These are phyloP conservation scores for Drymodes brunneopygia DNA, from an alignment of 2,113 vertebrate species.

Conservation along the genomic window DNA sequence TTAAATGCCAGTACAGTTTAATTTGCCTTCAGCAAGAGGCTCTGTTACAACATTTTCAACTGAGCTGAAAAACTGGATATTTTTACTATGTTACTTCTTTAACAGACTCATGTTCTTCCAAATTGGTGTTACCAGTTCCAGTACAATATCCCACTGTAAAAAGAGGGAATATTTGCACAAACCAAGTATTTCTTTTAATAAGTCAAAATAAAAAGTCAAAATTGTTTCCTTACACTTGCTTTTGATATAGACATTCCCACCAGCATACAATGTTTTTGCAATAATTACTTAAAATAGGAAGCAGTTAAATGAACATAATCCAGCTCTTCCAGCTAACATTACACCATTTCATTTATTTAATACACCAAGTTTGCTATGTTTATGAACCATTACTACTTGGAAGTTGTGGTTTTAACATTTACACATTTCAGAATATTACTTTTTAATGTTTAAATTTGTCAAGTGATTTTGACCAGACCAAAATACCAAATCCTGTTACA, in stretches of 20 bases:
- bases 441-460: slow-evolving; percentile 16
- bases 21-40: neutral
- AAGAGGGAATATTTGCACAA: neutral
- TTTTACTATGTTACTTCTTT: neutral
- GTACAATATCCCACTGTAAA: neutral
- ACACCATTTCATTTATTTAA: neutral
- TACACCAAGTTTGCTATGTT: neutral
- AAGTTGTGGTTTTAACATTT: slow-evolving; percentile 31
- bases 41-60: neutral
- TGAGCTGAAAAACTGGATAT: neutral
- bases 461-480: slow-evolving; percentile 33
- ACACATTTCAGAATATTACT: neutral
- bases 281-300: neutral
- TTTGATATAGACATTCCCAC: neutral
- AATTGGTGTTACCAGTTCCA: neutral
- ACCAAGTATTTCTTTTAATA: neutral
- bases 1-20: neutral
- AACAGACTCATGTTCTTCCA: neutral
- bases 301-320: neutral
- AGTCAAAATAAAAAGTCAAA: neutral
- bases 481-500: neutral
- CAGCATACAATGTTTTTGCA: neutral
- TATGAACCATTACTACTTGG: neutral
- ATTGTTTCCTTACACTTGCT: neutral
- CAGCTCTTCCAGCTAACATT: neutral